Evolutionary conservation across 2,888 invertebrate species (phyloP).

Genomic region (Oscheius sp.): DNA sequence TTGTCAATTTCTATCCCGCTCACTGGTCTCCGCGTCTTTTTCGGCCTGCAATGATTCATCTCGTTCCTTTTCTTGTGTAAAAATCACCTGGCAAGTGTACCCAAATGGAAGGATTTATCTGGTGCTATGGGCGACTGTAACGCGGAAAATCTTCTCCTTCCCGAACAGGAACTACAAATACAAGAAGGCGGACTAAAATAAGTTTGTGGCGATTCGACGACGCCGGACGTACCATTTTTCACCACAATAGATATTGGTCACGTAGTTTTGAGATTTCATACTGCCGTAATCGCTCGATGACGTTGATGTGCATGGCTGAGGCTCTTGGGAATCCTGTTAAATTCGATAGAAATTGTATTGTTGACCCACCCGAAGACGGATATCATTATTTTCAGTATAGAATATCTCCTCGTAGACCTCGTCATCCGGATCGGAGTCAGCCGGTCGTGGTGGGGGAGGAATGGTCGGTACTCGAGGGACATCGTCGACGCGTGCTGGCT

Average conservation of each 20-base stretch:
- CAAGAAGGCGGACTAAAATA: slow-evolving; percentile 21
- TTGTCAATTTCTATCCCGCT: slow-evolving; percentile 63
- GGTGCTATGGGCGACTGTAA: slow-evolving; percentile 4
- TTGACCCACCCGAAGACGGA: slow-evolving; percentile 5
- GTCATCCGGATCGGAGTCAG: slow-evolving; percentile 28
- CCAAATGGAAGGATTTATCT: slow-evolving; percentile 24
- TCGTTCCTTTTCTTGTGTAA: neutral
- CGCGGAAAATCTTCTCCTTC: slow-evolving; percentile 10
- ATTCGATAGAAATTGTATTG: neutral
- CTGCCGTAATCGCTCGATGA: slow-evolving; percentile 14
- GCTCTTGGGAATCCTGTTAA: slow-evolving; percentile 3
- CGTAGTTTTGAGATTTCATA: slow-evolving; percentile 2
- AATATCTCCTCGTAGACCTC: slow-evolving; percentile 50
- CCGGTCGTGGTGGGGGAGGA: slow-evolving; percentile 40
- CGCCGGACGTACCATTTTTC: slow-evolving; percentile 11
- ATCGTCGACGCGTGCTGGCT: slow-evolving; percentile 22
- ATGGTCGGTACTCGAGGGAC: slow-evolving; percentile 46
- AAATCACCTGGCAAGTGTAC: slow-evolving; percentile 18
- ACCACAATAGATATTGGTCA: slow-evolving; percentile 27
- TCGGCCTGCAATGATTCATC: slow-evolving; percentile 21
- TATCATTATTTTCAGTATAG: neutral
- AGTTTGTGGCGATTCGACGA: neutral
- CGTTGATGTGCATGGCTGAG: slow-evolving; percentile 21
- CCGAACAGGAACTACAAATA: slow-evolving; percentile 5
- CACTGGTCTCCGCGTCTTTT: slow-evolving; percentile 40